Evolutionary conservation across 2,113 vertebrate genomes (phyloP), one percentile per base, ranked within the genome.

Genomic region (Ranitomeya imitator): DNA sequence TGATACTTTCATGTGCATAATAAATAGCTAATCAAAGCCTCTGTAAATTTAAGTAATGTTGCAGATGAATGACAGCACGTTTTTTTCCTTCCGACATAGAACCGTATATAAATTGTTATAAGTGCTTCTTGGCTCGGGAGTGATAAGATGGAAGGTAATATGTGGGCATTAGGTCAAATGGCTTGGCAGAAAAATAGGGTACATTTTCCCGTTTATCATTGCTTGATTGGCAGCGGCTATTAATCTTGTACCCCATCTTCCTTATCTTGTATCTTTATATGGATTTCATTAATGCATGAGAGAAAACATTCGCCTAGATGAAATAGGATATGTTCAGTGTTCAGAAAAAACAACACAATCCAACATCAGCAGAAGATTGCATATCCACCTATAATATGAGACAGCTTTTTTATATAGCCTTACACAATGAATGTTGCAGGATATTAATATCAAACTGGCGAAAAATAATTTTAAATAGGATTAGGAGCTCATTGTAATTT

Each of bases 1-100:
- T 67, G 63, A 84, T 71, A 84, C 82, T 55, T 69, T 51, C 81
- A 83, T 69, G 63, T 84, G 82, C 63, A 84, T 65, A 71, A 84
- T 84, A 84, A 69, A 84, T 71, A 71, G 82, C 63, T 71, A 54
- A 84, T 84, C 82, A 84, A 69, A 55, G 61, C 67, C 82, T 18
- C 63, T 3, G 63, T 71, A 83, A 83, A 83, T 83, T 13, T 83
- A 83, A 83, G 81, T 83, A 83, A 83, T 67, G 81, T 37, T 23
- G 61, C 61, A 15, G 21, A 83, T 83, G 82, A 84, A 23, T 84
- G 82, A 71, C 65, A 18, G 82, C 63, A 55, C 21, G 26, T 21
- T 69, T 84, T 67, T 63, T 14, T 52, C 60, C 18, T 19, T 45
- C 82, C 26, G 82, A 71, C 26, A 60, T 63, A 52, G 45, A 23